Percentiles rank a stretch among this genome's conserved stretches.
Conservation (phyloP, 2,113 vertebrate species). For the Hiodon tergisus region DNA sequence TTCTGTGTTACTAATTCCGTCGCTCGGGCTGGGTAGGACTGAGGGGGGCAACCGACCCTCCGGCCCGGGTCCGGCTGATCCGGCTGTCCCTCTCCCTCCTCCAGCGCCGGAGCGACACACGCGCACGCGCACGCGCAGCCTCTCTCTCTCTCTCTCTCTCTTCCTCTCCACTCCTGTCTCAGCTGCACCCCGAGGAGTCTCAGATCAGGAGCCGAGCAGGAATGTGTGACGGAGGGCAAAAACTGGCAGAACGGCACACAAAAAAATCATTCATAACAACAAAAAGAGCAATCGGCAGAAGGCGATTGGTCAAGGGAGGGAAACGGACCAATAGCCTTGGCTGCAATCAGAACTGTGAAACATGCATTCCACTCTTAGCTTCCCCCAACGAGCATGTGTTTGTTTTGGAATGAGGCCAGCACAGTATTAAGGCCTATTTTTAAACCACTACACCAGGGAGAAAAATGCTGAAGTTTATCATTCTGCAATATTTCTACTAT, state of each 20-base stretch:
- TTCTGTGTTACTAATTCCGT: no score
- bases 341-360: neutral
- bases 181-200: no score
- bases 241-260: neutral
- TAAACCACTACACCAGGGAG: neutral
- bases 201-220: neutral
- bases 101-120: no score
- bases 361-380: neutral
- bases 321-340: neutral
- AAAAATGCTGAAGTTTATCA: neutral
- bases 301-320: neutral
- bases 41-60: no score
- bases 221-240: no score
- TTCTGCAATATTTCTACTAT: neutral
- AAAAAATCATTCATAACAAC: no score
- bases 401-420: slow-evolving; percentile 4
- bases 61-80: neutral
- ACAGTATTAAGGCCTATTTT: slow-evolving; percentile 8
- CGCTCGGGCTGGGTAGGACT: no score
- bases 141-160: no score
- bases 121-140: no score
- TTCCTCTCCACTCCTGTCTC: slow-evolving; percentile 20
- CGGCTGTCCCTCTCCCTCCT: neutral
- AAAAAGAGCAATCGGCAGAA: neutral
- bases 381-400: neutral